A percentile compares a stretch with the other conserved stretches of the same genome.
phyloP scores from a whole-genome alignment of 2,888 invertebrate genomes.

The Epirrhoe alternata region DNA sequence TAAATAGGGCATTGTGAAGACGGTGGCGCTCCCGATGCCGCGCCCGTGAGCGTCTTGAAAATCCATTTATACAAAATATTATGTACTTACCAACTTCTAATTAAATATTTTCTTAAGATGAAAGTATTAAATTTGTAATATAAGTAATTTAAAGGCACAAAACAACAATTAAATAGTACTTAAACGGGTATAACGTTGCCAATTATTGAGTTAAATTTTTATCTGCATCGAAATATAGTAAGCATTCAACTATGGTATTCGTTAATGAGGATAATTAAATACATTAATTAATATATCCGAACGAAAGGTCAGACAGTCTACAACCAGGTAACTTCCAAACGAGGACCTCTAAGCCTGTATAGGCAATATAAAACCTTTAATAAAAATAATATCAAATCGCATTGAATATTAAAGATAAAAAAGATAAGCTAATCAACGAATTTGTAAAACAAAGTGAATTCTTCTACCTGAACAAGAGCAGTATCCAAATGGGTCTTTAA shows the following conservation, averaged over 20 bases:
- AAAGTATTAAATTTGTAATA: no score
- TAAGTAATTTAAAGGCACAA: neutral
- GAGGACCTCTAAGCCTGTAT: neutral
- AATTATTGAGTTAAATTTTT: neutral
- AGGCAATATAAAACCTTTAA: neutral
- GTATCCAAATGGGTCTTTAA: constrained; percentile 52
- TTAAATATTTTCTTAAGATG: neutral
- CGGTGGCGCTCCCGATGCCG: constrained; percentile 51
- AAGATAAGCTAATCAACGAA: constrained; percentile 66
- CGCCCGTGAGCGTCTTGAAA: constrained; percentile 43
- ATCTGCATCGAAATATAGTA: constrained; percentile 4
- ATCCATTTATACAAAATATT: no score
- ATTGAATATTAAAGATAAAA: constrained; percentile 46
- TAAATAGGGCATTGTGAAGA: constrained; percentile 71
- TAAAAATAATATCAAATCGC: constrained; percentile 14
- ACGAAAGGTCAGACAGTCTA: constrained; percentile 5
- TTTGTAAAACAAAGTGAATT: constrained; percentile 71
- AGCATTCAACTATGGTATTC: constrained; percentile 5
- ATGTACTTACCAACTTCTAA: neutral
- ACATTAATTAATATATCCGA: constrained; percentile 7
- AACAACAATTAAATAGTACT: neutral
- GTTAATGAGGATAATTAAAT: neutral
- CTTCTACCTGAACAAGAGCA: constrained; percentile 60
- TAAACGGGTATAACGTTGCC: neutral
- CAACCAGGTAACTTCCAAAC: neutral